Evolutionary conservation across 2,113 vertebrate species (phyloP).

Genomic region (Neopipo cinnamomea): DNA sequence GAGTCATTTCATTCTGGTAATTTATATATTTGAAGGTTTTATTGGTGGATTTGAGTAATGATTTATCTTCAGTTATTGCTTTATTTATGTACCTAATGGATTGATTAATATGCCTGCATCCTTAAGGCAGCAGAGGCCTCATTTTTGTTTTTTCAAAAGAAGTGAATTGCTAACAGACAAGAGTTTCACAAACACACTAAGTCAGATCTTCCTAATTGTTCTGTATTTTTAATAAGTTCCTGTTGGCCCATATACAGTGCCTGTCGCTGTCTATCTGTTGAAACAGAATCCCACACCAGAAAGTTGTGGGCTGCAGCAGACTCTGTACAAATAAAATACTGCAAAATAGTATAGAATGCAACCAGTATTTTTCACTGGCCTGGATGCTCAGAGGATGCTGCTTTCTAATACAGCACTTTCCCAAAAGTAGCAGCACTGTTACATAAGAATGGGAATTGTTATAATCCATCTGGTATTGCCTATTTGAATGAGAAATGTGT

Average conservation of each 20-base stretch:
- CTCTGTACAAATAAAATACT: neutral
- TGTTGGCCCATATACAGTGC: neutral
- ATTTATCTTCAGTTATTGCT: constrained; percentile 63
- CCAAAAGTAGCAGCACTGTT: neutral
- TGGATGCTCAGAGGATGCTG: neutral
- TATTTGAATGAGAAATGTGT: constrained; percentile 1
- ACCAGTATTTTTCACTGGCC: neutral
- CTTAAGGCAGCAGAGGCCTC: constrained; percentile 10
- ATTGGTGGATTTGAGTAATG: constrained; percentile 32
- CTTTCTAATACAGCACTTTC: neutral
- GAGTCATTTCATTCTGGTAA: constrained; percentile 30
- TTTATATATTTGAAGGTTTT: constrained; percentile 46
- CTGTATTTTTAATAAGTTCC: constrained; percentile 37
- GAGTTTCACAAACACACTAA: constrained; percentile 10
- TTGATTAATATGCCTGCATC: constrained; percentile 45
- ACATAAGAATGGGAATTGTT: constrained; percentile 12
- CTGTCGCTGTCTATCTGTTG: neutral
- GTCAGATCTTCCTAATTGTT: constrained; percentile 18
- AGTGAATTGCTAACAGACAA: constrained; percentile 14
- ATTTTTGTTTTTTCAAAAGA: constrained; percentile 14
- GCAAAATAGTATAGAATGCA: neutral
- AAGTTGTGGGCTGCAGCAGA: neutral
- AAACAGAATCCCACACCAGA: neutral
- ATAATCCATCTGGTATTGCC: constrained; percentile 18
- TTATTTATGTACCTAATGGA: constrained; percentile 66